phyloP scores from a whole-genome alignment of 2,797 vertebrate genomes.

The Ammospiza maritima region DNA sequence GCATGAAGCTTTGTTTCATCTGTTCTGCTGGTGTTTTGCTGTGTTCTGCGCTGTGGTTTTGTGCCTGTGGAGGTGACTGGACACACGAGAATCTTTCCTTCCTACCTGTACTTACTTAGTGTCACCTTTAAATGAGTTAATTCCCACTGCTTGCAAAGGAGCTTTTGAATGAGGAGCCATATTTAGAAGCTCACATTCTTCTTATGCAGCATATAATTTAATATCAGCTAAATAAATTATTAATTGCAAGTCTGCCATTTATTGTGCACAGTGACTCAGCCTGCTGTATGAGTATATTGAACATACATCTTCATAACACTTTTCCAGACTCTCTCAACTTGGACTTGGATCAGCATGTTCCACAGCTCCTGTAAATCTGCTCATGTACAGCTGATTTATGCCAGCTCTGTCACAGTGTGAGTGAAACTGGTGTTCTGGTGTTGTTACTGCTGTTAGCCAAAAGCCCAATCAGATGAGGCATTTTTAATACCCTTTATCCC shows the following conservation, averaged over 20 bases:
- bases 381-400: background rate
- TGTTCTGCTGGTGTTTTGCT: background rate
- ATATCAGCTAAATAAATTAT: slow-evolving; percentile 45
- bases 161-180: slow-evolving; percentile 1
- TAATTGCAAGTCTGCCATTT: slow-evolving; percentile 25
- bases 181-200: background rate
- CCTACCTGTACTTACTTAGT: background rate
- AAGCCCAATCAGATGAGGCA: background rate
- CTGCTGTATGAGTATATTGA: slow-evolving; percentile 1
- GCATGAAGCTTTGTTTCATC: background rate
- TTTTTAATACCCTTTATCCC: background rate
- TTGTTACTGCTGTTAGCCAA: background rate
- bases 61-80: background rate
- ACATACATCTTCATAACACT: slow-evolving; percentile 20
- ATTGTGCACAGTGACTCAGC: slow-evolving; percentile 11
- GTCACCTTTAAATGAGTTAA: background rate
- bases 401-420: background rate
- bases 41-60: background rate
- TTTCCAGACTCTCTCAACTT: slow-evolving; percentile 12
- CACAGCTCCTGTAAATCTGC: background rate
- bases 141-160: slow-evolving; percentile 9
- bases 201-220: slow-evolving; percentile 14
- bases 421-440: background rate
- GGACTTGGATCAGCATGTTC: background rate
- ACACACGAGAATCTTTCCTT: background rate